These are phyloP conservation scores for Trematomus loennbergii DNA, from an alignment of 2,113 vertebrate species.

Conservation along the genomic window DNA sequence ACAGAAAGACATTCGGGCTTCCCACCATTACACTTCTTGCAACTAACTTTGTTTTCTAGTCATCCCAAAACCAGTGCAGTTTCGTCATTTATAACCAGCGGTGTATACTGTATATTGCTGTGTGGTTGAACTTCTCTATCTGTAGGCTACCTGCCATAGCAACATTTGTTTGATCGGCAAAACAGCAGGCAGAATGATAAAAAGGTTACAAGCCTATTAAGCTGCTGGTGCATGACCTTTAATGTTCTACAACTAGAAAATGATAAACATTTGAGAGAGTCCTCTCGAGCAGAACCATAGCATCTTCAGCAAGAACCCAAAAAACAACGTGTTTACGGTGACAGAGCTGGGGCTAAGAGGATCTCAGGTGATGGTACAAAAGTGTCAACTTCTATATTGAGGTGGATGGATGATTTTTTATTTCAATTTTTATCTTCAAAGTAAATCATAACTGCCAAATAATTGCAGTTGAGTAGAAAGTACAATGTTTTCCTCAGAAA, in stretches of 20 bases:
- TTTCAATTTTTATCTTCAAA: no score
- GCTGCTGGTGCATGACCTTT: background rate
- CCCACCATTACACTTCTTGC: background rate
- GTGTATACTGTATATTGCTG: background rate
- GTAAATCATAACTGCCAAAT: no score
- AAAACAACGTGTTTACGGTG: no score
- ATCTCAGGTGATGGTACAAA: no score
- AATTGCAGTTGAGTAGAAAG: no score
- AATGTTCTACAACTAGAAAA: background rate
- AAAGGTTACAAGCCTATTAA: background rate
- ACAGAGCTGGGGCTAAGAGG: no score
- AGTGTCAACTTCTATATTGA: no score
- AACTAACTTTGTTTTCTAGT: no score
- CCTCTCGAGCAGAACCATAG: background rate
- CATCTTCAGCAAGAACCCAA: no score
- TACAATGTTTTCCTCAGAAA: no score
- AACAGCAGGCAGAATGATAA: background rate
- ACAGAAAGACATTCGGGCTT: background rate
- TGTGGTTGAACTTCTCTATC: background rate
- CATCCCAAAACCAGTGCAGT: background rate
- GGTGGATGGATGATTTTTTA: no score
- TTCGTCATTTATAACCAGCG: background rate
- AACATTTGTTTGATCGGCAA: background rate
- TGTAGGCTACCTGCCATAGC: background rate
- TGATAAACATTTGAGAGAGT: background rate